Conservation (phyloP, 2,888 invertebrate species). For the Diploptera punctata region DNA sequence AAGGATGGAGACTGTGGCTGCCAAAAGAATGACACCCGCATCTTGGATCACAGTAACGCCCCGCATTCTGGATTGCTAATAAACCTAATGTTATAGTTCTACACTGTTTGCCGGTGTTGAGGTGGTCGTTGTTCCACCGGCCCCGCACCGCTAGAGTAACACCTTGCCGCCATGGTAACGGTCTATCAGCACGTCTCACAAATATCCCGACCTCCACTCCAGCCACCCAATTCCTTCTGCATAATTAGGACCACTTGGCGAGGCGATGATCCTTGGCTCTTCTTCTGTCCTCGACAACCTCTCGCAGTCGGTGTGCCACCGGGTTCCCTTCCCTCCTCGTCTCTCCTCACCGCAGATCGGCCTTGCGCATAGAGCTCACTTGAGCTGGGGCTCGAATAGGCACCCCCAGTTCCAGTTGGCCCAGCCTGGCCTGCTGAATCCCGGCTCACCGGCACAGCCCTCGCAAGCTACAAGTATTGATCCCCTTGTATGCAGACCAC, state of each 20-base stretch:
- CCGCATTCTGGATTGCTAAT: background rate
- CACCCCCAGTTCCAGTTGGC: constrained; percentile 2
- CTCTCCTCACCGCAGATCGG: background rate
- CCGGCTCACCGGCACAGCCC: constrained; percentile 1
- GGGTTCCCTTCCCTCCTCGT: background rate
- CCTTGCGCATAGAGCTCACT: background rate
- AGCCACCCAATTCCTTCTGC: constrained; percentile 1
- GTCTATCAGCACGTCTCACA: background rate
- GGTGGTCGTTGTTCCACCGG: background rate
- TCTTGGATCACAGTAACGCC: constrained; percentile 21
- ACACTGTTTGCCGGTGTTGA: background rate
- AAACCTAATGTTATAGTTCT: no score
- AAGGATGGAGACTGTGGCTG: constrained; percentile 56
- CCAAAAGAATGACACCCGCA: constrained; percentile 58
- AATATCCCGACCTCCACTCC: constrained; percentile 1
- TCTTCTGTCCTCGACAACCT: background rate
- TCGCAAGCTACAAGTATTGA: constrained; percentile 17
- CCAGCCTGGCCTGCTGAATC: no score
- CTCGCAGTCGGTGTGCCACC: constrained; percentile 8
- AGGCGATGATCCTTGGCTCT: background rate
- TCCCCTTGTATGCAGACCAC: constrained; percentile 1
- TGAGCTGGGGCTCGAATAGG: constrained; percentile 4
- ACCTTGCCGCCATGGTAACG: constrained; percentile 1
- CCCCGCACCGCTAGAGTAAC: background rate
- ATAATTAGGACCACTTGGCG: background rate